Conservation (phyloP, 2,888 invertebrate genomes). For the Limnephilus rhombicus region DNA sequence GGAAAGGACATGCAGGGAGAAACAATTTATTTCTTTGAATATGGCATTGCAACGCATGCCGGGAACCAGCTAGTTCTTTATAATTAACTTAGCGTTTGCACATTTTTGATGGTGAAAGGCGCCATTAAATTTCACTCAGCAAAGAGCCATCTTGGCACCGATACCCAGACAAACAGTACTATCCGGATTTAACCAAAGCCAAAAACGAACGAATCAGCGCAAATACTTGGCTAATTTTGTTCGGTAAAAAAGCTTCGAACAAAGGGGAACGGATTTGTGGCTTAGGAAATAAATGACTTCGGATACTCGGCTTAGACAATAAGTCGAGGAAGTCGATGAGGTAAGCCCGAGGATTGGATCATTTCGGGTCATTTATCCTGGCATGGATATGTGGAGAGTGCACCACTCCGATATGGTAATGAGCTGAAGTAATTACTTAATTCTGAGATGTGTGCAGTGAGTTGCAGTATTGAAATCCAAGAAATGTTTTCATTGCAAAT, state of each 20-base stretch:
- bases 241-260: background rate
- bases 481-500: background rate
- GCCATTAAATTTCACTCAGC: background rate
- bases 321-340: background rate
- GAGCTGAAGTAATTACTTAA: background rate
- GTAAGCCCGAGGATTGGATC: background rate
- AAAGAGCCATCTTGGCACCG: background rate
- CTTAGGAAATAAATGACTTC: background rate
- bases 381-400: conserved; percentile 54
- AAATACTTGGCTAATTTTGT: background rate
- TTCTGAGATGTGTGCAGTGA: background rate
- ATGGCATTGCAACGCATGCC: too few species aligned
- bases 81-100: background rate
- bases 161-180: background rate
- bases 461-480: background rate
- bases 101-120: background rate
- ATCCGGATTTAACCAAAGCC: background rate
- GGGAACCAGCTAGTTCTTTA: too few species aligned
- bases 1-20: too few species aligned
- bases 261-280: background rate
- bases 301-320: background rate
- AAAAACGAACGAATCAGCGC: background rate
- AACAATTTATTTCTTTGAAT: too few species aligned
- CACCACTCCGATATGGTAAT: conserved; percentile 41
- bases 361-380: background rate